phyloP scores from a whole-genome alignment of 1,140 invertebrate species.

The Eumeta japonica region DNA sequence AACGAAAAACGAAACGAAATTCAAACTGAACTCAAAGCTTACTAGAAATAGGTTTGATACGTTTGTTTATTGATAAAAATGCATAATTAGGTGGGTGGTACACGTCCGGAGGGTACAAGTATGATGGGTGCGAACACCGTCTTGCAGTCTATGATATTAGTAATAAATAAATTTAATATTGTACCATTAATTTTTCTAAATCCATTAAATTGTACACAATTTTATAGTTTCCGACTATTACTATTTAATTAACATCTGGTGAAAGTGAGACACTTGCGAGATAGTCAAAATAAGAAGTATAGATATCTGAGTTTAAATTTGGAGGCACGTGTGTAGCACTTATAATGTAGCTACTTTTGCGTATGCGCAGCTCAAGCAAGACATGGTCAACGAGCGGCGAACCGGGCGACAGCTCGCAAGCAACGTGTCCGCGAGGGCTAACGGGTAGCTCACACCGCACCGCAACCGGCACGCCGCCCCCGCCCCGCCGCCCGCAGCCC shows the following conservation, averaged over 20 bases:
- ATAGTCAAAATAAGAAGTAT: no score
- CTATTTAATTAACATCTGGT: conserved; percentile 3
- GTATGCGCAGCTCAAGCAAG: conserved; percentile 2
- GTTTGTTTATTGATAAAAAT: no score
- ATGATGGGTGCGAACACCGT: neutral
- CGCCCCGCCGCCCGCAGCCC: neutral
- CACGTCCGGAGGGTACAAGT: no score
- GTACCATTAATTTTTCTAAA: neutral
- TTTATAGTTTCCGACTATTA: conserved; percentile 5
- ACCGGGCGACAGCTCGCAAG: conserved; percentile 3
- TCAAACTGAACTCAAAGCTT: no score
- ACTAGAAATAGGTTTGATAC: no score
- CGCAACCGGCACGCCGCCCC: conserved; percentile 6
- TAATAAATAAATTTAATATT: conserved; percentile 1
- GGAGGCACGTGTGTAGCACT: conserved; percentile 7
- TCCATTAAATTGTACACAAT: no score
- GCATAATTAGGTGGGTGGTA: no score
- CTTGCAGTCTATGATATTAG: no score
- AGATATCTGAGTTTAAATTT: neutral
- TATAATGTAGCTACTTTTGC: conserved; percentile 3
- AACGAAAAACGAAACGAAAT: no score
- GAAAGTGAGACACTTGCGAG: no score
- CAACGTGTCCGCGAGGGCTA: neutral
- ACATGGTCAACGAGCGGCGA: no score
- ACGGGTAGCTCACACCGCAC: neutral